Evolutionary conservation across 2,113 vertebrate species (phyloP).

Genomic region (Phoxinus phoxinus): DNA sequence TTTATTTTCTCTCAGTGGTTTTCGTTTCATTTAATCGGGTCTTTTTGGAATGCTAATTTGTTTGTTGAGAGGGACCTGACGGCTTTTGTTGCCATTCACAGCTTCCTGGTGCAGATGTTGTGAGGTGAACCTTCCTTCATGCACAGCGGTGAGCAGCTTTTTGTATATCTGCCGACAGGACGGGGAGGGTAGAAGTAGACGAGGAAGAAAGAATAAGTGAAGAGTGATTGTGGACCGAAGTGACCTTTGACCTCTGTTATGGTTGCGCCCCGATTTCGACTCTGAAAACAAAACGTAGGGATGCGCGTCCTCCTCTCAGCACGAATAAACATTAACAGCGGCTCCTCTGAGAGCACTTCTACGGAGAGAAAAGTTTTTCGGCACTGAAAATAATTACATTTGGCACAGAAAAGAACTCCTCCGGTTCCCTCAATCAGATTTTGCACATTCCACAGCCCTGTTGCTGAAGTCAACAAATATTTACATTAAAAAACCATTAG

Average conservation of each 20-base stretch:
- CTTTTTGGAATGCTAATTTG: conserved; percentile 34
- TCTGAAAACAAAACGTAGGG: conserved; percentile 35
- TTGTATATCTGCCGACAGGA: conserved; percentile 22
- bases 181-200: conserved; percentile 9
- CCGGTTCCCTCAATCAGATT: conserved; percentile 57
- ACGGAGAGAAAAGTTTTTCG: conserved; percentile 55
- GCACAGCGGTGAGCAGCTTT: background rate
- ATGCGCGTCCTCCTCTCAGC: conserved; percentile 38
- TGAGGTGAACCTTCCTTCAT: conserved; percentile 26
- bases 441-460: conserved; percentile 65
- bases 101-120: background rate
- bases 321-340: conserved; percentile 53
- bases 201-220: conserved; percentile 3
- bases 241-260: conserved; percentile 51
- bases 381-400: conserved; percentile 51
- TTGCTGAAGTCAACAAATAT: conserved; percentile 71
- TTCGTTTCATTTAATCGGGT: conserved; percentile 28
- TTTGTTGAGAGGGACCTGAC: conserved; percentile 6
- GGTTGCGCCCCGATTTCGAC: conserved; percentile 44
- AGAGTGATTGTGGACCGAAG: conserved; percentile 36
- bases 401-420: conserved; percentile 55
- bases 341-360: conserved; percentile 51
- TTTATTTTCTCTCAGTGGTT: conserved; percentile 34
- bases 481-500: conserved; percentile 65
- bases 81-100: conserved; percentile 18